Evolutionary conservation across 2,113 vertebrate genomes (phyloP), one percentile per base, ranked within the genome.

Genomic region (Actenoides hombroni): DNA sequence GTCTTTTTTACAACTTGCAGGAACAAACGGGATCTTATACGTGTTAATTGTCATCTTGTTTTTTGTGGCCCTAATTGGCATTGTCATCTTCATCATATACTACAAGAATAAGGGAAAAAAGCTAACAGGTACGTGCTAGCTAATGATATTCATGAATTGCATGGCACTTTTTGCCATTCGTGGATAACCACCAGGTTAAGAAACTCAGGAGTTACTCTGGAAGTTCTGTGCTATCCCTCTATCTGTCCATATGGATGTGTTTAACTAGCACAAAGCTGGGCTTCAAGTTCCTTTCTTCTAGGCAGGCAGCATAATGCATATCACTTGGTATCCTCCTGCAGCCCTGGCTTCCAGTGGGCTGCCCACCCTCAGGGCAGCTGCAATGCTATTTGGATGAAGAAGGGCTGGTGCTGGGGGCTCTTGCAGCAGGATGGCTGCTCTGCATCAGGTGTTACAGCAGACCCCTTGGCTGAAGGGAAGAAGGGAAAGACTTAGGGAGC

Each of bases 61-160:
- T 95, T 96, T 98, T 65, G 95, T 97, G 96, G 96, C 81, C 9
- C 46, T 98, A 20, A 88, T 93, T 10, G 95, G 96, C 49, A 94
- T 97, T 20, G 77, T 98, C 29, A 0, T 94, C 95, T 88, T 98
- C 57, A 97, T 95, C 0, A 8, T 98, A 21, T 98, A 96, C 94
- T 98, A 97, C 53, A 97, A 97, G 92, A 98, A 98, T n/a, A 97
- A 98, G 69, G 97, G 97, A 37, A 98, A 98, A 78, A 88, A 93
- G 18, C 78, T 98, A 33, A 98, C 97, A 98, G 98, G 98, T 98
- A 98, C 0, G 46, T 93, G 71, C 26, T 13, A 69, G 54, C 64
- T 96, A 40, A 60, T 25, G 11, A 13, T 73, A 31, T 40, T 85
- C 26, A 5, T 56, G 67, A 75, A 31, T 63, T 57, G 11, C 9